Evolutionary conservation across 2,113 vertebrate species (phyloP), one percentile per base, ranked within the genome.

Genomic region (Tychaedon coryphoeus): DNA sequence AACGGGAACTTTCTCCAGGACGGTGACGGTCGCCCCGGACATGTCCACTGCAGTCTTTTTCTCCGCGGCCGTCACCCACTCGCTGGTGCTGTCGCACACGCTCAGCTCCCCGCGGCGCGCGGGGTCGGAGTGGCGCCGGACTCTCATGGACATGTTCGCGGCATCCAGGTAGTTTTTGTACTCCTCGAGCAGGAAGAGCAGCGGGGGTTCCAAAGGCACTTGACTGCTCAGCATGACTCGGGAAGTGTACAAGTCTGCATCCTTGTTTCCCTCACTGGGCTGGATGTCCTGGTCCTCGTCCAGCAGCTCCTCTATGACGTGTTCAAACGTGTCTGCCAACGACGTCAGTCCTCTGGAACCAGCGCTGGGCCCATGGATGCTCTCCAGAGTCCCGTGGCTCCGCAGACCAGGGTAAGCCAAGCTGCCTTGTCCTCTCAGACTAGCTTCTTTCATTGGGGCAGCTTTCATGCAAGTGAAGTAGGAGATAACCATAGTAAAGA

Each of bases 401-500:
- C 99, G 98, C 91, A 99, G 98, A 97, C 98, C 99, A 94, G 99
- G 98, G 98, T 99, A 99, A 97, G 99, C 98, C 98, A 99, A 98
- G 97, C 99, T 98, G 98, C 99, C 98, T 98, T 99, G 99, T 98
- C 98, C 99, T 98, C 99, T 98, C 96, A 98, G 97, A 85, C 98
- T 98, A 91, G 98, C 98, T 97, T 99, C 99, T 98, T 99, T 99
- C 99, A 99, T 99, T 34, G 99, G 99, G 98, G 99, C 99, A 98
- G 99, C 99, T 98, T 99, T 99, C 99, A 99, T 99, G 99, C 99
- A 99, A 99, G 99, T 99, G 98, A 99, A 99, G 99, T 99, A 99
- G 98, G 99, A 99, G 99, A 99, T 99, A 99, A 99, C 99, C 99
- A 99, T 99, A 99, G 99, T 99, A 99, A 99, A 99, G 98, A 99